phyloP scores from a whole-genome alignment of 1,140 invertebrate genomes.

The Drosophila fuyamai region DNA sequence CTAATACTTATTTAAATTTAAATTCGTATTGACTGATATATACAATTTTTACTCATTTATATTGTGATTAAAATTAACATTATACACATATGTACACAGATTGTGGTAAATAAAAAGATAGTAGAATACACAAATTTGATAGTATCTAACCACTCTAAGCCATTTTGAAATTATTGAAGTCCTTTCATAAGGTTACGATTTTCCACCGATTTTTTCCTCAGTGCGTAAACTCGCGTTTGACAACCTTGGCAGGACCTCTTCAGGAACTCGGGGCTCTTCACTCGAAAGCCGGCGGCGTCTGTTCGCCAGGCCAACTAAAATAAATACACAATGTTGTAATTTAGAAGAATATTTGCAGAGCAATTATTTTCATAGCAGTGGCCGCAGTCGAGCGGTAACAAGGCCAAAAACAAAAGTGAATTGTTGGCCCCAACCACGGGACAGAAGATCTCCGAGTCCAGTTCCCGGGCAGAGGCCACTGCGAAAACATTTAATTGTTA shows the following conservation, averaged over 20 bases:
- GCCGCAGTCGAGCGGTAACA: conserved; percentile 49
- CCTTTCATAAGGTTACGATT: neutral
- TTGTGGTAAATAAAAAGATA: no score
- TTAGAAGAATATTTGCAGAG: conserved; percentile 75
- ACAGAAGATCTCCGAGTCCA: conserved; percentile 32
- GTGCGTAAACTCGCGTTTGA: conserved; percentile 19
- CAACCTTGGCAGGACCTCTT: conserved; percentile 43
- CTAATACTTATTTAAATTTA: no score
- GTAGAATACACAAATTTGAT: no score
- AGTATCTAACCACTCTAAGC: no score
- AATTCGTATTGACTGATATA: no score
- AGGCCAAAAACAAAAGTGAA: conserved; percentile 75
- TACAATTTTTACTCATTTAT: no score
- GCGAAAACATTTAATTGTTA: conserved; percentile 83
- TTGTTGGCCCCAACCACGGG: conserved; percentile 49
- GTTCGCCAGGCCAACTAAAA: conserved; percentile 64
- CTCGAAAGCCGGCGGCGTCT: conserved; percentile 29
- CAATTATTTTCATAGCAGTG: conserved; percentile 74
- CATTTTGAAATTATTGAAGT: no score
- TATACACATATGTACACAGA: no score
- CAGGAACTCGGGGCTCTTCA: conserved; percentile 40
- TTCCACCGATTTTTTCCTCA: conserved; percentile 9
- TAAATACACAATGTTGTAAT: conserved; percentile 77
- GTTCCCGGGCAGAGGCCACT: conserved; percentile 59
- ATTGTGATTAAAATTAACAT: no score